Evolutionary conservation across 1,140 invertebrate genomes (phyloP), one percentile per base, ranked within the genome.

Genomic region (Drosophila littoralis): DNA sequence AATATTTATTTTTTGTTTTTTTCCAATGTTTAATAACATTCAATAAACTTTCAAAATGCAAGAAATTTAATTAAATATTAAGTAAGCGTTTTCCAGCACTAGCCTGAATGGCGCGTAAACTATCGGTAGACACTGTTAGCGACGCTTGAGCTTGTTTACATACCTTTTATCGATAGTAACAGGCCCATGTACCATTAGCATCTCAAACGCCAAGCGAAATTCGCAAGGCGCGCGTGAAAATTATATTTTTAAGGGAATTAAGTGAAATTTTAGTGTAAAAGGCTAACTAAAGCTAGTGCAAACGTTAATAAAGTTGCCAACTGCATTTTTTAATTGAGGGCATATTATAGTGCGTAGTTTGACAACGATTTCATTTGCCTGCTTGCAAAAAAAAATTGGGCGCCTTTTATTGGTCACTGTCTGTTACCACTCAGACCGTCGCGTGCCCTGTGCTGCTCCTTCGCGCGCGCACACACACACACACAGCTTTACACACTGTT

Each of bases 171-270:
- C 71, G 71, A 74, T 74, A 61, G 50, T 50, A 38, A 46, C 50
- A 50, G 54, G 38, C 35, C 45, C 38, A 69, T 69, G 57, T 32
- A 52, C 33, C 54, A 77, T 79, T 81, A 52, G 75, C 79, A 67
- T 74, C 59, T 48, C 71, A 74, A 68, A 68, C 35, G 65, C 65
- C 57, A 69, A 74, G 57, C 71, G 57, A 74, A 74, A 69, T 69
- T 74, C 57, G 71, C 71, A 45, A 68, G 59, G 82, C 82, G 76
- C 74, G 81, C 82, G 76, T 86, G 83, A 86, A 82, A 73, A 71
- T 51, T 52, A 55, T 64, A 74, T 42, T 46, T 59, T 42, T 65
- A 35, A 63, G 36, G 28, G 42, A 66, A 52, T 42, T 40, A 46
- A 33, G 38, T 28, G 7, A 51, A 80, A 69, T 63, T 12, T 35